Evolutionary conservation across 1,140 invertebrate species (phyloP).

Genomic region (Halotydeus destructor): DNA sequence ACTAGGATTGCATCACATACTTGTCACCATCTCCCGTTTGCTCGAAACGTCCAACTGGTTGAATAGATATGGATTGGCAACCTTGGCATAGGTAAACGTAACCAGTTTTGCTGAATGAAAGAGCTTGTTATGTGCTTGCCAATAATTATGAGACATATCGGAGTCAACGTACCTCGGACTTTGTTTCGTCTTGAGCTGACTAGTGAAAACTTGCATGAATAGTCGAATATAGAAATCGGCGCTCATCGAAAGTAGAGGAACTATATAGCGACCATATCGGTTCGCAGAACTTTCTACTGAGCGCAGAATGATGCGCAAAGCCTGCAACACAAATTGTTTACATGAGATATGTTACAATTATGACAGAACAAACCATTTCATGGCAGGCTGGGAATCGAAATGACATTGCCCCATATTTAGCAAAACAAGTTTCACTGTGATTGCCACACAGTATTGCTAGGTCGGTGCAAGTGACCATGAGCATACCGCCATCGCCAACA

Average conservation of each 20-base stretch:
- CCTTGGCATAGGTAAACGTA: conserved; percentile 70
- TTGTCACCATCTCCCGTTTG: conserved; percentile 1
- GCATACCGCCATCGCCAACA: conserved; percentile 28
- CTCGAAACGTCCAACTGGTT: too few species aligned
- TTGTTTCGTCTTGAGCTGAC: conserved; percentile 59
- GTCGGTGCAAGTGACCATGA: conserved; percentile 94
- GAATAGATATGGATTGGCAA: conserved; percentile 53
- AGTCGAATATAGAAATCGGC: conserved; percentile 93
- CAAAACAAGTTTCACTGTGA: conserved; percentile 72
- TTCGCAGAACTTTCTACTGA: conserved; percentile 75
- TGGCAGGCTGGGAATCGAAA: conserved; percentile 71
- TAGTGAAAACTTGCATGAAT: conserved; percentile 62
- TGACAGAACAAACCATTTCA: conserved; percentile 44
- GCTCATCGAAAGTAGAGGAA: conserved; percentile 70
- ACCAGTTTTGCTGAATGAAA: conserved; percentile 45
- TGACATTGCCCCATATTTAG: conserved; percentile 82
- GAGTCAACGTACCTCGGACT: conserved; percentile 40
- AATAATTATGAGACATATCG: too few species aligned
- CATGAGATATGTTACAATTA: neutral
- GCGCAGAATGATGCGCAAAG: conserved; percentile 72
- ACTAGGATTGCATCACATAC: conserved; percentile 8
- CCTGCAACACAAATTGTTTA: conserved; percentile 21
- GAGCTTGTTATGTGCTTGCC: conserved; percentile 4
- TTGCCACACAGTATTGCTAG: conserved; percentile 93
- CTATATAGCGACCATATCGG: conserved; percentile 74